phyloP scores from a whole-genome alignment of 2,888 invertebrate species.

The Rhorus exstirpatorius region DNA sequence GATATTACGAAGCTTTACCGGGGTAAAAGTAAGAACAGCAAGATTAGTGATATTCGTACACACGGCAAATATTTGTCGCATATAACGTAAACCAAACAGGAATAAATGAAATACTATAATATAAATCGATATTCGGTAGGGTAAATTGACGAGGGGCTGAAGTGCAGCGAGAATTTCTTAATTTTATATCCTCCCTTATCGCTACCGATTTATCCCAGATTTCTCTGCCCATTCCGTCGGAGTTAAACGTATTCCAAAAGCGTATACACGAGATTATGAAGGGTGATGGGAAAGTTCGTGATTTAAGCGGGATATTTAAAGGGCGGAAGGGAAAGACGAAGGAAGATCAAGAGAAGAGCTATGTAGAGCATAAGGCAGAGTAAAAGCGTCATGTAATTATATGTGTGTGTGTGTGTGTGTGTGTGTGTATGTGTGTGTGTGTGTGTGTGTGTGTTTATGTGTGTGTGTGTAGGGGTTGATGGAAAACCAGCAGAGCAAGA shows the following conservation, averaged over 20 bases:
- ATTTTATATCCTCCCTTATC: constrained; percentile 33
- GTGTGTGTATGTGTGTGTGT: no score
- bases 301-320: not conserved
- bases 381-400: no score
- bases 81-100: constrained; percentile 38
- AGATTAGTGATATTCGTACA: constrained; percentile 10
- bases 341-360: constrained; percentile 38
- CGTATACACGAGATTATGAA: constrained; percentile 12
- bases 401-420: no score
- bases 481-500: constrained; percentile 1
- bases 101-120: constrained; percentile 42
- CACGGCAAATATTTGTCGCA: constrained; percentile 41
- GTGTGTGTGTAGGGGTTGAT: constrained; percentile 11
- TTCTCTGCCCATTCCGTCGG: constrained; percentile 9
- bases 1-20: not conserved
- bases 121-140: constrained; percentile 30
- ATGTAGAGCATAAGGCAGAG: constrained; percentile 28
- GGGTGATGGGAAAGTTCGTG: constrained; percentile 1
- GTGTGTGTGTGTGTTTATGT: constrained; percentile 35
- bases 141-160: constrained; percentile 15
- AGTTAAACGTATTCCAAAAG: constrained; percentile 47
- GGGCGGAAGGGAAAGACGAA: constrained; percentile 34
- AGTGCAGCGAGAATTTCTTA: constrained; percentile 32
- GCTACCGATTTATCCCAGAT: constrained; percentile 7
- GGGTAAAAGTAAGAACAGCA: not conserved